Evolutionary conservation across 1,140 invertebrate genomes (phyloP).

Genomic region (Drosophila subobscura): DNA sequence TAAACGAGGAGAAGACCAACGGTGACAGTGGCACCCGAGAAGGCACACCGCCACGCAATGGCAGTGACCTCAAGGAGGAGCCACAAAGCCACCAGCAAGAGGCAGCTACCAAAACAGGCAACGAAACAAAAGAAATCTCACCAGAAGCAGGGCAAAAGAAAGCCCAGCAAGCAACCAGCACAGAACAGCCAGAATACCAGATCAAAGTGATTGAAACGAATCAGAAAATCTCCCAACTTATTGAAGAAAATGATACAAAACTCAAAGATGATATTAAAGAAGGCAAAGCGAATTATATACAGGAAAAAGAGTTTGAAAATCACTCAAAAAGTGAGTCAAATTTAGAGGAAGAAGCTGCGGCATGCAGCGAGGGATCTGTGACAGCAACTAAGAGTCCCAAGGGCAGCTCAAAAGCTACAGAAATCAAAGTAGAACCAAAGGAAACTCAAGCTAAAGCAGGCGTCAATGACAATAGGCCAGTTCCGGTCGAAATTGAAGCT

Average conservation of each 20-base stretch:
- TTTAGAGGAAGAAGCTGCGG: neutral
- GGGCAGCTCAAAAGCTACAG: neutral
- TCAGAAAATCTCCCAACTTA: neutral
- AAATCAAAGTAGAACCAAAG: neutral
- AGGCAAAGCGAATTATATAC: neutral
- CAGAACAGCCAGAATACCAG: constrained; percentile 10
- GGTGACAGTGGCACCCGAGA: constrained; percentile 43
- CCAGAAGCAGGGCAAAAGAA: constrained; percentile 18
- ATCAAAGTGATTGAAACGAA: constrained; percentile 26
- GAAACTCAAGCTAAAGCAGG: neutral
- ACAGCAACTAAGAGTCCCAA: too few species aligned
- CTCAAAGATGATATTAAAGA: neutral
- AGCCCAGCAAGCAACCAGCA: neutral
- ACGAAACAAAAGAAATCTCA: constrained; percentile 52
- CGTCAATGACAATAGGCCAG: neutral
- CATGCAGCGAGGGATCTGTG: too few species aligned
- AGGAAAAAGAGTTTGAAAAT: neutral
- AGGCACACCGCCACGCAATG: constrained; percentile 9
- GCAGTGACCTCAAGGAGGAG: constrained; percentile 6
- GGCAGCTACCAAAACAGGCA: constrained; percentile 2
- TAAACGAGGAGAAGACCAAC: constrained; percentile 58
- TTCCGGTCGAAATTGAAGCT: neutral
- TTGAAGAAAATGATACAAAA: neutral
- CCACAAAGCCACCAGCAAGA: neutral
- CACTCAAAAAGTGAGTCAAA: neutral